Base-by-base conservation (phyloP, 2,797 vertebrate genomes). In the Lophius americanus region DNA sequence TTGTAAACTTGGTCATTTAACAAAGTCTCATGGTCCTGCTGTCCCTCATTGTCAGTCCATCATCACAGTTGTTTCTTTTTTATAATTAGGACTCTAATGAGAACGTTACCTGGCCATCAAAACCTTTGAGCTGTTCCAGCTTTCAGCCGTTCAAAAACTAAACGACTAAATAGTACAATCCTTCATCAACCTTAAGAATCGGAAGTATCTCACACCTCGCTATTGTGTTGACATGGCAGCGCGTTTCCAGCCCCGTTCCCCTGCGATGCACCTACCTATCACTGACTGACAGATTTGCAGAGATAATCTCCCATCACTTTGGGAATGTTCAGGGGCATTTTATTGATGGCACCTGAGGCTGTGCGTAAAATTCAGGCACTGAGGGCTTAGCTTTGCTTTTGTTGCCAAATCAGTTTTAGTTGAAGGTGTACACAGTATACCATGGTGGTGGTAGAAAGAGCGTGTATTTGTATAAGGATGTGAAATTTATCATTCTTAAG, bases 211-310 rank as follows among this genome's bases (percentile, higher is more conserved):
- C 4, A 12, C 54, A n/a, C 33, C 48, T 51, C 70, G 47, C 61
- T 70, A 35, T 64, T 62, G 23, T 51, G 59, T 66, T 56, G 60
- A 43, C 67, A 53, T 78, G 78, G 77, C 63, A 75, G 78, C 66
- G 68, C 57, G 23, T 60, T 71, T 55, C 36, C 64, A 59, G 39
- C 33, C 14, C 7, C 23, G 12, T 50, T 59, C 48, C 60, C 46
- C 50, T 56, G 7, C 56, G 10, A 49, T 38, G 58, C 85, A 84
- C 81, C 81, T 85, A 76, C 74, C 78, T 68, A 68, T 75, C 65
- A 8, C 60, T 83, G 86, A 86, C 74, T 85, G 84, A 61, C 86
- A 81, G 83, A 70, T 85, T 75, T 81, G 56, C 51, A 59, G 71
- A 75, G 69, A 80, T 82, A 84, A 79, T 84, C 73, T 75, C 51